Evolutionary conservation across 2,113 vertebrate species (phyloP).

Genomic region (Bungarus multicinctus): DNA sequence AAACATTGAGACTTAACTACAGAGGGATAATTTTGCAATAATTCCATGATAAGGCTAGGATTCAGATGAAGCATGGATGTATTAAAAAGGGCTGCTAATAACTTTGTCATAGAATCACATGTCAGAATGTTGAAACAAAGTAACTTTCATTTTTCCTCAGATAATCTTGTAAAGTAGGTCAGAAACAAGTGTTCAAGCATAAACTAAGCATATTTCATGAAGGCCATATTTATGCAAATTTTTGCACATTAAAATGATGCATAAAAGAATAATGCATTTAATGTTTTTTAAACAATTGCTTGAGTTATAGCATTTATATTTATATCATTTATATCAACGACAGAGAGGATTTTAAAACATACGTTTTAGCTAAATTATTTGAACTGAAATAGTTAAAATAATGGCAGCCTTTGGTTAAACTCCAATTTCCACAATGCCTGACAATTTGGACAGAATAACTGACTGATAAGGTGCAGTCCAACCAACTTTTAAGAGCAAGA

Average conservation of each 20-base stretch:
- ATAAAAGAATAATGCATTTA: background rate
- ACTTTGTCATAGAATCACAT: background rate
- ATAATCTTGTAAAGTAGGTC: background rate
- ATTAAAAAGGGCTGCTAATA: background rate
- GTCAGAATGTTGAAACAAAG: background rate
- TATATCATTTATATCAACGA: background rate
- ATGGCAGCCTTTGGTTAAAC: background rate
- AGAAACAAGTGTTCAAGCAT: conserved; percentile 11
- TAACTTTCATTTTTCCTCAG: background rate
- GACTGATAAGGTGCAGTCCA: background rate
- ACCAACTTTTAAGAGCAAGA: background rate
- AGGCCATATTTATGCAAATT: conserved; percentile 29
- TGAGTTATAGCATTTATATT: background rate
- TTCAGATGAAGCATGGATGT: background rate
- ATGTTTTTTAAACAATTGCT: background rate
- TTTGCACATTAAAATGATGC: conserved; percentile 38
- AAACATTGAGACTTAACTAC: background rate
- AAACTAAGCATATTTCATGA: conserved; percentile 10
- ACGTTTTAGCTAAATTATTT: background rate
- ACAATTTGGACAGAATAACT: background rate
- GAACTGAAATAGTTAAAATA: background rate
- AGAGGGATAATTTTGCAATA: background rate
- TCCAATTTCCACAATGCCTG: background rate
- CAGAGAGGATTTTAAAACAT: background rate
- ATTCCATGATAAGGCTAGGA: background rate